These are phyloP conservation scores for Drosophila glabriapex DNA, from an alignment of 2,888 invertebrate genomes.

Conservation along the genomic window DNA sequence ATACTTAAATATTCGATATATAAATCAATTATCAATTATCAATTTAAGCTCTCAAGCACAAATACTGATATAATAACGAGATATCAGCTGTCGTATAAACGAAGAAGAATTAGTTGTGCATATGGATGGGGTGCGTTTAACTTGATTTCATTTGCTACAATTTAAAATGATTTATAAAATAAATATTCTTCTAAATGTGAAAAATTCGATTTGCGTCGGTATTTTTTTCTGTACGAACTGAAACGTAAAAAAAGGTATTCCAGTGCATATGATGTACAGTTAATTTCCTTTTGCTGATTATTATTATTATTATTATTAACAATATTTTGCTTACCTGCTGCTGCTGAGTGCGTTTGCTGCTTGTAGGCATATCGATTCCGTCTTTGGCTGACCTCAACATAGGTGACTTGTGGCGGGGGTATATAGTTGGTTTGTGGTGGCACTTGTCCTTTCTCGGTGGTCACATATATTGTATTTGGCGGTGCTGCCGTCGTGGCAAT, in stretches of 20 bases:
- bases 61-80: slow-evolving; percentile 14
- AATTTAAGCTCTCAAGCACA: slow-evolving; percentile 20
- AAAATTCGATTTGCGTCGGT: not conserved
- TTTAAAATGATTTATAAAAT: not conserved
- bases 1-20: slow-evolving; percentile 3
- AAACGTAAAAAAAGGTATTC: not conserved
- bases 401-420: not conserved
- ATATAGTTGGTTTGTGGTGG: slow-evolving; percentile 8
- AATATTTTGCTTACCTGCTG: slow-evolving; percentile 24
- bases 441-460: slow-evolving; percentile 5
- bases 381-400: slow-evolving; percentile 14
- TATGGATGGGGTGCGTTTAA: not conserved
- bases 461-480: slow-evolving; percentile 28
- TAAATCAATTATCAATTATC: slow-evolving; percentile 2
- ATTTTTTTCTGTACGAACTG: not conserved
- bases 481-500: slow-evolving; percentile 4
- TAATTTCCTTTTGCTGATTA: not conserved
- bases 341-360: slow-evolving; percentile 3
- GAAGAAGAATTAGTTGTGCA: not conserved
- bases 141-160: too few species aligned
- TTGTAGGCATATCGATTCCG: slow-evolving; percentile 1
- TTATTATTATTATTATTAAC: not conserved
- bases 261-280: not conserved
- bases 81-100: slow-evolving; percentile 1
- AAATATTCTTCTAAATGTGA: not conserved